These are phyloP conservation scores for Iguana delicatissima DNA, from an alignment of 2,797 vertebrate genomes.

Conservation along the genomic window DNA sequence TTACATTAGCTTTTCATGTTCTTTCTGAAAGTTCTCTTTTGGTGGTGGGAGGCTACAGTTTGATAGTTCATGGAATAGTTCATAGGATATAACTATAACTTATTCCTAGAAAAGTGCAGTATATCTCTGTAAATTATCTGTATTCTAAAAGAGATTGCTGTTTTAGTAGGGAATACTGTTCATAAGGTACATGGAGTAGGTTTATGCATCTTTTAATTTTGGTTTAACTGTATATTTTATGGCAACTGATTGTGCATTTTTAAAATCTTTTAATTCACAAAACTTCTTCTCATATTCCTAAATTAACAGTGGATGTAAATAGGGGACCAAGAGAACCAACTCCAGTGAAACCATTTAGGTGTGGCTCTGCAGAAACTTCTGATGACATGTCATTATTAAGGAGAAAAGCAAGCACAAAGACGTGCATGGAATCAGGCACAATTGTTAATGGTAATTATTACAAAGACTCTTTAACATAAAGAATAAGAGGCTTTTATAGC, in stretches of 20 bases:
- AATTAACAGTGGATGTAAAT: neutral
- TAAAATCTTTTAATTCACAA: neutral
- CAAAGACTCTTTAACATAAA: neutral
- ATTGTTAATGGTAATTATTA: slow-evolving; percentile 24
- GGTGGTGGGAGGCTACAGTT: no score
- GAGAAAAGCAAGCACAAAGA: slow-evolving; percentile 3
- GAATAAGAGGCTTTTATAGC: slow-evolving; percentile 16
- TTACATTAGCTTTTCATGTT: neutral
- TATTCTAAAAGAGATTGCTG: no score
- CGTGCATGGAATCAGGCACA: slow-evolving; percentile 16
- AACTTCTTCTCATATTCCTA: slow-evolving; percentile 24
- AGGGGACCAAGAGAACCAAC: neutral
- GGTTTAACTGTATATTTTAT: neutral
- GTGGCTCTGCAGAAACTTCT: neutral
- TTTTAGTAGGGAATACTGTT: neutral
- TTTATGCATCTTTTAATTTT: neutral
- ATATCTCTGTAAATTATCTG: neutral
- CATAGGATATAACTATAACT: neutral
- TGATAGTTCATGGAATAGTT: neutral
- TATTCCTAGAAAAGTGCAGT: neutral
- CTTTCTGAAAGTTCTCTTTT: neutral
- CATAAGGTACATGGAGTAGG: no score
- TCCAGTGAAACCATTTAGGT: slow-evolving; percentile 16
- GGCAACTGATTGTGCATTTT: neutral
- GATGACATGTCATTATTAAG: neutral